Conservation (phyloP, 2,797 vertebrate genomes). For the Huso huso region DNA sequence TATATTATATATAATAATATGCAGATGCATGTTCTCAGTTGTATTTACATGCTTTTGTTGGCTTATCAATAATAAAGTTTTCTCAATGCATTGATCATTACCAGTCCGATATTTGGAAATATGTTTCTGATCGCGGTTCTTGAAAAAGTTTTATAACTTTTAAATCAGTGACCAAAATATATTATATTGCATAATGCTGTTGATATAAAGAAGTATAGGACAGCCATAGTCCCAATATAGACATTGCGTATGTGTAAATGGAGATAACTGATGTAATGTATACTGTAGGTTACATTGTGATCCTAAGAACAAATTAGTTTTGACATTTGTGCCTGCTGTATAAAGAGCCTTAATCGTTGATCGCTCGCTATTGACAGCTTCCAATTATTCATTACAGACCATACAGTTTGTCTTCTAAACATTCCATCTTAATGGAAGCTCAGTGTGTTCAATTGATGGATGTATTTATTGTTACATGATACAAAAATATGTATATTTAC, state of each 20-base stretch:
- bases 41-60: too few species aligned
- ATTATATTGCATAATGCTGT: neutral
- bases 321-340: constrained; percentile 3
- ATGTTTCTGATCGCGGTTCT: too few species aligned
- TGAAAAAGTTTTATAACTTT: too few species aligned
- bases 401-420: neutral
- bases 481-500: too few species aligned
- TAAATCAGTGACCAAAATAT: neutral
- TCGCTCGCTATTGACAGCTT: neutral
- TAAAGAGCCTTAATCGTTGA: neutral
- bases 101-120: too few species aligned
- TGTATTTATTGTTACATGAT: too few species aligned
- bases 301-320: constrained; percentile 3
- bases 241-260: neutral
- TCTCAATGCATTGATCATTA: too few species aligned
- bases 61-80: too few species aligned
- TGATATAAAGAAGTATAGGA: neutral
- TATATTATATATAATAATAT: too few species aligned
- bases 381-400: constrained; percentile 1
- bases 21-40: too few species aligned
- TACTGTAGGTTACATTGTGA: neutral
- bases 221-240: neutral
- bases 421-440: neutral
- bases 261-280: neutral
- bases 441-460: neutral